Conservation (phyloP, 2,797 vertebrate genomes). For the Danio choprae region DNA sequence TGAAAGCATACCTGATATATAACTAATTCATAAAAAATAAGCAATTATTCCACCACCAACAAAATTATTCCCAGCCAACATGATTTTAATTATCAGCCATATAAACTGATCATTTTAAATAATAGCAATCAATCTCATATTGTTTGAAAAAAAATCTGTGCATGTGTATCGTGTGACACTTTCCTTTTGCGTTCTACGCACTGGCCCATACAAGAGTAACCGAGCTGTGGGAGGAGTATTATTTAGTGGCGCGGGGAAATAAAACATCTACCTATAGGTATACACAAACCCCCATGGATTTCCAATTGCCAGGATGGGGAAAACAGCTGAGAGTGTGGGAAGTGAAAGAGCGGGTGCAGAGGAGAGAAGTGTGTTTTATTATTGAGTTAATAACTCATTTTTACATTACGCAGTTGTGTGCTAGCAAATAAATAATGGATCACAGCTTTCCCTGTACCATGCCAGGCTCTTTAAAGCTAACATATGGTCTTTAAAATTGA, state of each 20-base stretch:
- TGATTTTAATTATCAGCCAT: background rate
- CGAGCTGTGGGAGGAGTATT: conserved; percentile 37
- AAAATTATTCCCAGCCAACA: background rate
- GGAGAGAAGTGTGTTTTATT: conserved; percentile 69
- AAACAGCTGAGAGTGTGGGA: conserved; percentile 66
- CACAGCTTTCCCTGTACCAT: conserved; percentile 57
- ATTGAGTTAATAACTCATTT: conserved; percentile 72
- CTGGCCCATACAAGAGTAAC: conserved; percentile 36
- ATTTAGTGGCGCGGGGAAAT: conserved; percentile 59
- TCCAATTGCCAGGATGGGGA: conserved; percentile 68
- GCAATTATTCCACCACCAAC: no score
- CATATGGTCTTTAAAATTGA: conserved; percentile 62
- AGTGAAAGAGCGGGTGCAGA: conserved; percentile 63
- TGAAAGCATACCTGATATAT: no score
- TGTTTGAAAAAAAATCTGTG: background rate
- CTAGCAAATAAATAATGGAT: conserved; percentile 62
- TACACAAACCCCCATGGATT: conserved; percentile 70
- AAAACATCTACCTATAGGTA: conserved; percentile 63
- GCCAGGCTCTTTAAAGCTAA: conserved; percentile 62
- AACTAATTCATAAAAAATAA: no score
- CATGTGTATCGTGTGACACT: background rate
- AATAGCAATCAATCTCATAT: background rate
- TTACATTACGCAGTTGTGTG: conserved; percentile 68
- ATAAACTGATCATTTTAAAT: background rate
- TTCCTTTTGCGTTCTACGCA: background rate